Evolutionary conservation across 1,140 invertebrate species (phyloP), one percentile per base, ranked within the genome.

Genomic region (Aphelenchoides fujianensis): DNA sequence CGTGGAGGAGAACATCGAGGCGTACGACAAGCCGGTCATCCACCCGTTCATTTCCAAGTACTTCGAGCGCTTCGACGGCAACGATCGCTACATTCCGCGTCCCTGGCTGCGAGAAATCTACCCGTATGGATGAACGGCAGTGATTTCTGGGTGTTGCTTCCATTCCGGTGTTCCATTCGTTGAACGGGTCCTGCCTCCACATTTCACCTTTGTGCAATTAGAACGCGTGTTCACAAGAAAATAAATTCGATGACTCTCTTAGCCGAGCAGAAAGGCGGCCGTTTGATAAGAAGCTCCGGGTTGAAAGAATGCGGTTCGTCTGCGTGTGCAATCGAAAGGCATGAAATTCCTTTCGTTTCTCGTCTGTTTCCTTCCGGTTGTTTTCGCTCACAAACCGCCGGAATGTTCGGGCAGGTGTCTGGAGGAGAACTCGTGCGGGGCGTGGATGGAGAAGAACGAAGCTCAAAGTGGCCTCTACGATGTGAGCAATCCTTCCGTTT

Each of bases 1-100:
- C 23, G 80, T 83, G 62, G 75, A 86, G 70, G 85, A 86, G 79
- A 84, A 85, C 68, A 75, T 86, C 23, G 79, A 86, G 78, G 84
- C 73, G 12, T n/a, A 57, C 2, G 72, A 79, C 62, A 79, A 72
- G 7, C 74, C 79, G 74, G 82, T 85, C 41, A 52, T 72, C 30
- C 70, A 71, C 61, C 70, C 70, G 23, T 35, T 69, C 7, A 7
- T 70, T 3, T 27, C 68, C 0, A 31, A 53, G 19, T 71, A 71
- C 19, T 71, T 71, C 59, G 70, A 71, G 32, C n/a, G 59, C 3
- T 70, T 69, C 30, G 61, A 69, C 53, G 69, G 32, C 34, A 19
- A 32, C 28, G 53, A n/a, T 19, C 30, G 9, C 5, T 68, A 70
- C 37, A 30, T 30, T 35, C 30, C 37, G 3, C 2, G 70, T 12